Percentiles rank a stretch among this genome's conserved stretches.
phyloP scores from a whole-genome alignment of 2,113 vertebrate species.

The Macrotus californicus region DNA sequence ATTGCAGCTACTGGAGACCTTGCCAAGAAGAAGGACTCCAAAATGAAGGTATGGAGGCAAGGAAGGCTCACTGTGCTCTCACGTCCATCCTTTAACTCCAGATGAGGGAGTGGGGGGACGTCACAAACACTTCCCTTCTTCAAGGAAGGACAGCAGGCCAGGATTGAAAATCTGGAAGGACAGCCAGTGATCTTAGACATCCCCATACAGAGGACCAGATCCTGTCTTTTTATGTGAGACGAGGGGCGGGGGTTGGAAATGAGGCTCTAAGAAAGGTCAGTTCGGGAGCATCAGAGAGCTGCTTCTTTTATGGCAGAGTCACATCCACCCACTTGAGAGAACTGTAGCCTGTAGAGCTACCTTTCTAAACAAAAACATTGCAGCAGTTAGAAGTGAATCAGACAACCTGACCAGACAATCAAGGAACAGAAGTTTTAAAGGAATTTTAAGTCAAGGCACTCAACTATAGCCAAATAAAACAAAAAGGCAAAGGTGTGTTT shows the following conservation, averaged over 20 bases:
- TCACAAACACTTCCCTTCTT: rapidly evolving
- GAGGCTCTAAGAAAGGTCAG: not conserved
- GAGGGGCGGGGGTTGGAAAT: not conserved
- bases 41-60: constrained; percentile 50
- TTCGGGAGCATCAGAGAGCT: not conserved
- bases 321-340: not conserved
- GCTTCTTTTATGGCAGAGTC: not conserved
- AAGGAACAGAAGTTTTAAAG: not conserved
- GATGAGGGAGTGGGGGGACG: rapidly evolving
- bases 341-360: too few species aligned
- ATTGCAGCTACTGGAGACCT: constrained; percentile 76
- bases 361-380: not conserved
- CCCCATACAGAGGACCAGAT: not conserved
- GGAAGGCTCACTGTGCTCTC: not conserved
- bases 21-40: constrained; percentile 65
- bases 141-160: not conserved
- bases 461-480: rapidly evolving
- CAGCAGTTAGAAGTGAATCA: not conserved
- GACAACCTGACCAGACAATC: not conserved
- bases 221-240: not conserved
- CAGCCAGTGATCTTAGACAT: not conserved
- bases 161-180: not conserved
- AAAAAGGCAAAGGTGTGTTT: not conserved
- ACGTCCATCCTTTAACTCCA: not conserved
- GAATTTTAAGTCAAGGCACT: not conserved